Base-by-base conservation (phyloP, 2,113 vertebrate species). In the Panthera leo region DNA sequence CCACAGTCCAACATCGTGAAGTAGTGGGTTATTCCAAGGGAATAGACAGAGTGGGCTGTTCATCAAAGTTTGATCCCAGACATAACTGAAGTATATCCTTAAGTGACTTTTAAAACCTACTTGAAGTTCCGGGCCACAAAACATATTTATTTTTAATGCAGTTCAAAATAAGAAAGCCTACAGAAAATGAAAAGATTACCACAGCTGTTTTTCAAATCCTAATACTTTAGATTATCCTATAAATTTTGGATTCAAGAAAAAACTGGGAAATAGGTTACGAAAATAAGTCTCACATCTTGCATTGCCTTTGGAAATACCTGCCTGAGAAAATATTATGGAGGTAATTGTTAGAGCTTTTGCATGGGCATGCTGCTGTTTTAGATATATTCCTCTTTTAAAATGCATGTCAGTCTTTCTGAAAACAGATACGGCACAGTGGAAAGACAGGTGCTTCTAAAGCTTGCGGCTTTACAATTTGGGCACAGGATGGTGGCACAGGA, bases 31-130 rank as follows among this genome's bases (percentile, higher is more conserved):
- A 29, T 87, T 88, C 61, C 2, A 9, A 16, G 58, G 73, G 68
- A 29, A 8, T 0, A 29, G 25, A 1, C 13, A 29, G 53, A 79
- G 70, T 15, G 21, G 5, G 23, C 15, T 11, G 14, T 91, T 78
- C 65, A 70, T 96, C 85, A 89, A 4, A 5, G 13, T 8, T 2
- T 13, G 82, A 78, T 95, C 82, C 42, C 68, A 65, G 15, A 39
- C n/a, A 1, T 31, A 55, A 63, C 15, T 1, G 5, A 51, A 34
- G 65, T 7, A 2, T 63, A 70, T 82, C 58, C 85, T 70, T 78
- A 85, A 95, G 25, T 61, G 82, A 91, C 82, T 79, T 96, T 94
- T 23, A 65, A 92, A 95, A 76, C 51, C 55, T 79, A 13, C 75
- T 75, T 71, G 73, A 39, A 67, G 48, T 85, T 53, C 6, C 5